These are phyloP conservation scores for Enteromius unitaeniatus DNA, from an alignment of 2,797 vertebrate genomes.

Conservation along the genomic window DNA sequence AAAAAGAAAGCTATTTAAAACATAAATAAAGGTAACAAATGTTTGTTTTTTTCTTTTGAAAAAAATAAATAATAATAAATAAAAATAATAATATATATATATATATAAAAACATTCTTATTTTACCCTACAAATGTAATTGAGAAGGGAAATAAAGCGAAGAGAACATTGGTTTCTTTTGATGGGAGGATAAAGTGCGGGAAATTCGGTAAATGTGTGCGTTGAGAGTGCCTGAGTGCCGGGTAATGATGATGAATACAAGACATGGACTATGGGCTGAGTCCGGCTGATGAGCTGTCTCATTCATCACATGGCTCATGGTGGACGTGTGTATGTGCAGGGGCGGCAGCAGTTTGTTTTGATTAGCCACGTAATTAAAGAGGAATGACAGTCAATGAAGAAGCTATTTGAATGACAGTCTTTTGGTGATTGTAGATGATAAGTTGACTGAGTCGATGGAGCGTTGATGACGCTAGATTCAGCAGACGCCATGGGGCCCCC, in stretches of 20 bases:
- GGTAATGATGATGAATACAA: conserved; percentile 65
- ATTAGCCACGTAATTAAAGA: conserved; percentile 78
- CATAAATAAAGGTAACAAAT: background rate
- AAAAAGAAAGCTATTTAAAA: background rate
- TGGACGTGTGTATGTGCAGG: conserved; percentile 63
- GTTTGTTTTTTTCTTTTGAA: background rate
- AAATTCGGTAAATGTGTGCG: conserved; percentile 34
- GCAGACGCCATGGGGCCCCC: conserved; percentile 9
- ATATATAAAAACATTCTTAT: background rate
- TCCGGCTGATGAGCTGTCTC: conserved; percentile 67
- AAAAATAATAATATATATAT: too few species aligned
- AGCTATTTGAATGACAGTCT: conserved; percentile 73
- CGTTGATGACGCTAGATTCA: conserved; percentile 30
- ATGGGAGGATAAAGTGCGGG: conserved; percentile 38
- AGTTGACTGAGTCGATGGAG: conserved; percentile 58
- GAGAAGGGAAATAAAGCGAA: background rate
- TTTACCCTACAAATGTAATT: background rate
- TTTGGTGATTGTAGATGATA: conserved; percentile 65
- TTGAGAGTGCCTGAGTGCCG: conserved; percentile 42
- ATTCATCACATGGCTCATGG: conserved; percentile 66
- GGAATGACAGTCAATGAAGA: conserved; percentile 75
- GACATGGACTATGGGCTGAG: conserved; percentile 44
- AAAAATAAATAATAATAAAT: too few species aligned
- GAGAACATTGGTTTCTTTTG: conserved; percentile 37
- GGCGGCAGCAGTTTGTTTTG: conserved; percentile 76